Evolutionary conservation across 2,888 invertebrate genomes (phyloP), one percentile per base, ranked within the genome.

Genomic region (Agonum fuliginosum): DNA sequence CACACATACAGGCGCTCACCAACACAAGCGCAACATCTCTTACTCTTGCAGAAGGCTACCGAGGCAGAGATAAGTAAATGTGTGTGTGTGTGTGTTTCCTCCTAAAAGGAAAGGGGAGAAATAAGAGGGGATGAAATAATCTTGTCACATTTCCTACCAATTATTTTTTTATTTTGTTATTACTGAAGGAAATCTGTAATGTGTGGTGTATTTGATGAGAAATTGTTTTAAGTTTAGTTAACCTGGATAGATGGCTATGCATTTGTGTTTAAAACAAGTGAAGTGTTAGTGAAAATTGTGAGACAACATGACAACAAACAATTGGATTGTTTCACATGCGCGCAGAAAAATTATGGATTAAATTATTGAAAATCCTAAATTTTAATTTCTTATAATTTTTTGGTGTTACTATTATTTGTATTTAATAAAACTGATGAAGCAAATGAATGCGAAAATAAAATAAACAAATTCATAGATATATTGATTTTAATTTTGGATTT

Each of bases 91-190:
- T 30, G 46, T 46, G 46, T 17, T 46, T 46, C 17, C 46, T 46
- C 46, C 17, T 12, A 17, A 5, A 12, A 12, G 46, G 46, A 46
- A 46, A 46, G 46, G 17, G 46, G 46, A 14, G 12, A 3, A 12
- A 1, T 62, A 8, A 30, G 58, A 17, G 58, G 58, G 58, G 58
- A 27, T 62, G 58, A 30, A 24, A 17, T 19, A 8, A 17, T 48
- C 48, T 12, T 37, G n/a, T n/a, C n/a, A n/a, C n/a, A 37, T 54
- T 62, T 62, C 30, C 58, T 62, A 17, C 27, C 58, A 30, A 34
- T 62, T 62, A 54, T 24, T 62, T 62, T 62, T 30, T 34, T 30
- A 30, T 62, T 62, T 46, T 14, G 12, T 46, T 62, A 62, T 62
- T 62, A 30, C 4, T 46, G 14, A 46, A 46, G 46, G 17, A 46